Evolutionary conservation across 2,113 vertebrate genomes (phyloP), one percentile per base, ranked within the genome.

Genomic region (Blennius ocellaris): DNA sequence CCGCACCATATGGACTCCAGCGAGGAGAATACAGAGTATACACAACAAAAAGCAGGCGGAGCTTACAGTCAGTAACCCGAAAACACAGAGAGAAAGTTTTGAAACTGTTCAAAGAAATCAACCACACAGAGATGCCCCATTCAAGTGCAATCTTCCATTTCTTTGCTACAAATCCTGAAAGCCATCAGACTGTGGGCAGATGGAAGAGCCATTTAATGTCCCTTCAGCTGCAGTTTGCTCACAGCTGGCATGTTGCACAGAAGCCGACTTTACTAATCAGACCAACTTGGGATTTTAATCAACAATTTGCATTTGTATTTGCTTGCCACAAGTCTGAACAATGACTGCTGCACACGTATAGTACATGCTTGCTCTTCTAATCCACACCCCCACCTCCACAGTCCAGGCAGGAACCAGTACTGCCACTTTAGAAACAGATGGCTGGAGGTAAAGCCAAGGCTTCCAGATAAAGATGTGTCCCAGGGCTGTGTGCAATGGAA

Each of bases 391-490:
- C 11, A 8, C 36, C 80, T 78, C 45, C 44, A 82, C 21, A 56
- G 7, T 67, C 15, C 16, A 30, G 11, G 17, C 54, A 39, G 47
- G 44, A 30, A 60, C 65, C 39, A 49, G 6, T 44, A 59, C 39
- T 11, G 58, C 9, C 48, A 10, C 17, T 2, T 12, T 67, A 70
- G 61, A 63, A 77, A 87, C 89, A 94, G 89, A 90, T 92, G 91
- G 87, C 64, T 0, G 66, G 21, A 30, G 47, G 61, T 74, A 77
- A 83, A 84, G 67, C 70, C 78, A 57, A 43, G 9, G 67, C 82
- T 86, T 89, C 85, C 66, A 90, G 89, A 93, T 90, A 89, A 90
- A 87, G 88, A 80, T 64, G 66, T 89, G 77, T 89, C 82, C 84
- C 30, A 58, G 71, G 81, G 80, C 86, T 73, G 56, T 16, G 64